These are phyloP conservation scores for Nesogale talazaci DNA, from an alignment of 2,113 vertebrate genomes.

Conservation along the genomic window DNA sequence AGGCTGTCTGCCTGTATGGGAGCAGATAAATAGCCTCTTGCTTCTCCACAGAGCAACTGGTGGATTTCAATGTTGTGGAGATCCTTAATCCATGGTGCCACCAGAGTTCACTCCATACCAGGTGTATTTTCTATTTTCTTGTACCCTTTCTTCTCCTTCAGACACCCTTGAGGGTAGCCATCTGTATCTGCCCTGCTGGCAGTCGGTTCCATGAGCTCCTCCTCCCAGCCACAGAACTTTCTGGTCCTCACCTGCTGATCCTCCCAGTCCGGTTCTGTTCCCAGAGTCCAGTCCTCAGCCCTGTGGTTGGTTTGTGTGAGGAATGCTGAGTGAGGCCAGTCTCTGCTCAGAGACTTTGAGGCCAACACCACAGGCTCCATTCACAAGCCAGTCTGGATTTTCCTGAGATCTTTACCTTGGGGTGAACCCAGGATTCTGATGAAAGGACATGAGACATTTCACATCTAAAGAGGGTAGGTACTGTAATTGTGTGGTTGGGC, in stretches of 20 bases:
- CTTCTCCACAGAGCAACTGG: no score
- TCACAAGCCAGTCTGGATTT: not conserved
- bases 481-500: not conserved
- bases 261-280: not conserved
- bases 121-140: not conserved
- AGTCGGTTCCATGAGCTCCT: no score
- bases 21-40: no score
- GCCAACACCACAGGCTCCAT: rapidly evolving
- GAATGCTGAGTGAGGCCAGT: not conserved
- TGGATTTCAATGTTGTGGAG: no score
- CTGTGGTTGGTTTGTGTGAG: not conserved
- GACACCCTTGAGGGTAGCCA: not conserved
- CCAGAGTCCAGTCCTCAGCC: not conserved
- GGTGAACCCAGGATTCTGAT: not conserved
- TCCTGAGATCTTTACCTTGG: not conserved
- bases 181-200: not conserved
- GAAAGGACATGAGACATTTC: slow-evolving; percentile 6
- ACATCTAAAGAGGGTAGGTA: not conserved
- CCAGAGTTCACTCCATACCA: no score
- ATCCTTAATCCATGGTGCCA: no score
- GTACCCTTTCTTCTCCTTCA: no score
- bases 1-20: no score
- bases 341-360: not conserved
- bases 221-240: not conserved
- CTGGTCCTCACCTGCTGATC: no score